Percentiles rank a stretch among this genome's conserved stretches.
Evolutionary conservation across 1,140 invertebrate genomes (phyloP).

Genomic region (Drosophila repletoides): DNA sequence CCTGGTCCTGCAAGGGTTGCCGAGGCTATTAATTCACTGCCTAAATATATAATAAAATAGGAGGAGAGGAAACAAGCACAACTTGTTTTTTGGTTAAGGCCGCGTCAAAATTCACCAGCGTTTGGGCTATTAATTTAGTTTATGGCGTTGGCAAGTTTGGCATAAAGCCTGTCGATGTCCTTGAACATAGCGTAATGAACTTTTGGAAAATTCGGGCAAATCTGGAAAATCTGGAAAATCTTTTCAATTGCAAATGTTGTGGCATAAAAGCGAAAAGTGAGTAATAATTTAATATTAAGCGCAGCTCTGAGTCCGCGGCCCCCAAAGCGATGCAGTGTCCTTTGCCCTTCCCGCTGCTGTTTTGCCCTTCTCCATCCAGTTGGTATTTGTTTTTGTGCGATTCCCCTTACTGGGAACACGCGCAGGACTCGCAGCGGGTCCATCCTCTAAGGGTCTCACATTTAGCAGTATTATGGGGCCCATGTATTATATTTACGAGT

Average conservation of each 20-base stretch:
- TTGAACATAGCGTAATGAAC: conserved; percentile 51
- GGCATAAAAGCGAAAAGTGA: conserved; percentile 42
- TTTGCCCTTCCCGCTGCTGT: neutral
- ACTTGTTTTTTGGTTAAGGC: conserved; percentile 37
- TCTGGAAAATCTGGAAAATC: too few relatives aligned
- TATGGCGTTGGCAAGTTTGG: conserved; percentile 40
- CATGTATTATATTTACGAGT: conserved; percentile 49
- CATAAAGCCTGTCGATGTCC: conserved; percentile 37
- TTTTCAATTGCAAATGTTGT: conserved; percentile 42
- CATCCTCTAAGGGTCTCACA: neutral
- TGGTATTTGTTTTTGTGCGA: conserved; percentile 38
- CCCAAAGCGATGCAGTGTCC: conserved; percentile 10
- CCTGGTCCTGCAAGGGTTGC: neutral
- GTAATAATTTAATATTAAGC: conserved; percentile 49
- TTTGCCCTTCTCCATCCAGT: neutral
- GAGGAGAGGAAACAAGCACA: conserved; percentile 18
- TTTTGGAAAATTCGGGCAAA: too few relatives aligned
- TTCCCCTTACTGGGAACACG: too few relatives aligned
- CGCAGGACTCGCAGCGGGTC: conserved; percentile 8
- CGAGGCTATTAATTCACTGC: conserved; percentile 26
- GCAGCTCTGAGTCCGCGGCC: neutral
- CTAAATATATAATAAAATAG: conserved; percentile 7
- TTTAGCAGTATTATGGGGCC: conserved; percentile 29
- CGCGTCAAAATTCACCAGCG: conserved; percentile 36
- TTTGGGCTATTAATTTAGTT: conserved; percentile 50